Evolutionary conservation across 2,113 vertebrate species (phyloP).

Genomic region (Crotalus tigris): DNA sequence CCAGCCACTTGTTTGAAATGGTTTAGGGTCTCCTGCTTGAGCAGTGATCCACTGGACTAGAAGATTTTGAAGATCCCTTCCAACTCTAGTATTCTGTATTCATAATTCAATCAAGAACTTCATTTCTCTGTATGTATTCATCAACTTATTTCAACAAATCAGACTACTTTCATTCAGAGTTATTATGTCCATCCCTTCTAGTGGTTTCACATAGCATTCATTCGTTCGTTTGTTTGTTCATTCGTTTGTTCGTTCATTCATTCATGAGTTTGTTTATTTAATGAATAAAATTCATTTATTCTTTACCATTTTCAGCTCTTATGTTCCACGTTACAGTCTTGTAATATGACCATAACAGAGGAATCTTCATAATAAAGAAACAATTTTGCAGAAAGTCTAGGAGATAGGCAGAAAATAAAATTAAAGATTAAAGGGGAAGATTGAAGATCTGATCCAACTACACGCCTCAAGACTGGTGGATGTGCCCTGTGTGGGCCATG

Average conservation of each 20-base stretch:
- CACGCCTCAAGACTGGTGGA: not conserved
- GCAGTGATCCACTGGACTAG: not conserved
- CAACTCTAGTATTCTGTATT: not conserved
- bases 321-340: not conserved
- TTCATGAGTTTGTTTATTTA: not conserved
- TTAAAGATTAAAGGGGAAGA: not conserved
- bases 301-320: not conserved
- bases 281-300: not conserved
- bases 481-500: not conserved
- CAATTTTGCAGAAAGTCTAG: not conserved
- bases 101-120: not conserved
- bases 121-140: not conserved
- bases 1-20: not conserved
- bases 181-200: not conserved
- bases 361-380: not conserved
- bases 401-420: not conserved
- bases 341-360: not conserved
- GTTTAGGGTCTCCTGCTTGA: not conserved
- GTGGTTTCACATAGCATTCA: not conserved
- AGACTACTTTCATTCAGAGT: not conserved
- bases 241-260: not conserved
- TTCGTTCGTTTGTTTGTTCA: not conserved
- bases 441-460: not conserved
- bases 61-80: not conserved
- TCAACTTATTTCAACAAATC: not conserved